phyloP scores from a whole-genome alignment of 2,797 vertebrate genomes.

The Microctenopoma stevenorrisi region DNA sequence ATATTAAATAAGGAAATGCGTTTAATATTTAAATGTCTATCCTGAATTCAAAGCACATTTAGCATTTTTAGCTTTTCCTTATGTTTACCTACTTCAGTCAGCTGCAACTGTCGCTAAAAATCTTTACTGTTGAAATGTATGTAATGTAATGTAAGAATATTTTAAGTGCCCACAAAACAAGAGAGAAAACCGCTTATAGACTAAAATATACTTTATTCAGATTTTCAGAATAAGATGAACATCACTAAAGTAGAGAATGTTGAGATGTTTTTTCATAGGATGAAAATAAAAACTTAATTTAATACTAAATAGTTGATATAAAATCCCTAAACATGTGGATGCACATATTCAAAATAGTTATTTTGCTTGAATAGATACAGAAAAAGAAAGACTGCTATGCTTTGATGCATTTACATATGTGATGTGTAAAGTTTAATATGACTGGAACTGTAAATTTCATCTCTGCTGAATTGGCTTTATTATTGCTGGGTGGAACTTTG shows the following conservation, averaged over 20 bases:
- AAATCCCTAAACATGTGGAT: not conserved
- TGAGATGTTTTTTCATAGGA: conserved; percentile 1
- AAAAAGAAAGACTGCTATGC: conserved; percentile 6
- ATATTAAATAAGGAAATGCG: rapidly evolving
- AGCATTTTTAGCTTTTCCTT: too few relatives aligned
- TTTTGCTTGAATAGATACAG: not conserved
- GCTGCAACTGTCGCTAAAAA: too few relatives aligned
- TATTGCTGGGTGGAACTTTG: conserved; percentile 6
- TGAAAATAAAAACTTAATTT: conserved; percentile 4
- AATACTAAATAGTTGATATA: not conserved
- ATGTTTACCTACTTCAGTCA: not conserved
- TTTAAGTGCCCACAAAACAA: not conserved
- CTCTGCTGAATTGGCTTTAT: conserved; percentile 1
- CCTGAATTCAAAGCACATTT: not conserved
- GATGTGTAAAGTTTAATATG: not conserved
- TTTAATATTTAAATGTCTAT: too few relatives aligned
- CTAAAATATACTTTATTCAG: conserved; percentile 64
- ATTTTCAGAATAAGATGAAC: conserved; percentile 4
- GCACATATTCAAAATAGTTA: not conserved
- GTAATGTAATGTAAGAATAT: not conserved
- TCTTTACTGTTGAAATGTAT: not conserved
- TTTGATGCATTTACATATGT: not conserved
- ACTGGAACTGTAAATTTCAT: not conserved
- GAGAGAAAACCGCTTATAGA: not conserved
- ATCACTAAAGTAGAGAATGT: not conserved